Percentiles rank a stretch among this genome's conserved stretches.
These are phyloP conservation scores for Drosophila sucinea DNA, from an alignment of 1,140 invertebrate genomes.

Conservation along the genomic window DNA sequence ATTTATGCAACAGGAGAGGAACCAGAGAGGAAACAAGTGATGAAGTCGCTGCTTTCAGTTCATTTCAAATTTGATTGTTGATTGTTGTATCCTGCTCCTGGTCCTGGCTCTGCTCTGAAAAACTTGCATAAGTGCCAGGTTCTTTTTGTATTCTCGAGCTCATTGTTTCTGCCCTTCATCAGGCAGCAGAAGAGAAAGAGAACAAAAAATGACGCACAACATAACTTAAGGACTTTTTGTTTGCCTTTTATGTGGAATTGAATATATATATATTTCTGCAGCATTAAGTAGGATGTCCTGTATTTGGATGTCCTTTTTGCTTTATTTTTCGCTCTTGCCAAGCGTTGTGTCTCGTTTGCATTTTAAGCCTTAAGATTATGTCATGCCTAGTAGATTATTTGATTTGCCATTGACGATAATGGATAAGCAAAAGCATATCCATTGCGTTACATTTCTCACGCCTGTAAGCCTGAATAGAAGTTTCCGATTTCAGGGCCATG, in stretches of 20 bases:
- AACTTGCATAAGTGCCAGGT: constrained; percentile 70
- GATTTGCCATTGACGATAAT: constrained; percentile 38
- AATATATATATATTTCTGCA: constrained; percentile 20
- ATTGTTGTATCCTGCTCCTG: constrained; percentile 63
- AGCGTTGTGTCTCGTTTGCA: constrained; percentile 65
- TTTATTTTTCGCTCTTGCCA: constrained; percentile 31
- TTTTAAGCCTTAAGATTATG: constrained; percentile 68
- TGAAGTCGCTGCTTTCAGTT: constrained; percentile 82
- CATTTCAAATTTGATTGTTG: constrained; percentile 67
- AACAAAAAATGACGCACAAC: constrained; percentile 64
- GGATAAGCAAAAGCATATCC: constrained; percentile 7
- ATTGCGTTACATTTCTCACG: constrained; percentile 77
- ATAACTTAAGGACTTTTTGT: constrained; percentile 83
- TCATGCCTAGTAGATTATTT: constrained; percentile 71
- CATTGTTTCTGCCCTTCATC: constrained; percentile 56
- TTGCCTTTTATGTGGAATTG: constrained; percentile 78
- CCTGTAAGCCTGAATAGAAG: constrained; percentile 41
- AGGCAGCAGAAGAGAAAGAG: constrained; percentile 20
- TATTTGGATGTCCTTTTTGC: constrained; percentile 46
- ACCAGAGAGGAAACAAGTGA: constrained; percentile 77
- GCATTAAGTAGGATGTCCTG: constrained; percentile 76
- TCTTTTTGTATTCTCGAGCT: constrained; percentile 38
- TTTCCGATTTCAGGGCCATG: constrained; percentile 64
- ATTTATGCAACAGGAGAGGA: constrained; percentile 74
- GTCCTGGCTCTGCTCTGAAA: constrained; percentile 4